These are phyloP conservation scores for Solenopsis fugax DNA, from an alignment of 1,140 invertebrate genomes.

Conservation along the genomic window DNA sequence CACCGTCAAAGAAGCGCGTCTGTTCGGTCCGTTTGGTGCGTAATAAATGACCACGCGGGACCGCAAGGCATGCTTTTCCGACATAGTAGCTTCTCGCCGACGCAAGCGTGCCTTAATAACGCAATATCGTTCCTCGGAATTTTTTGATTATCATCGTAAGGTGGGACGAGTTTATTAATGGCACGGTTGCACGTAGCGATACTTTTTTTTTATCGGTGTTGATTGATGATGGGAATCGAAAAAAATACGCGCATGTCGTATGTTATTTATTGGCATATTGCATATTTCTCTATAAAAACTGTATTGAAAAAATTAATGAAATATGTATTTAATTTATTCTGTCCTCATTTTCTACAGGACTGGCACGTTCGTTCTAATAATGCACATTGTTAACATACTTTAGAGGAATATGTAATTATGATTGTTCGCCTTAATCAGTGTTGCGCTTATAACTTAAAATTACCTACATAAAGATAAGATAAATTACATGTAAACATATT, in stretches of 20 bases:
- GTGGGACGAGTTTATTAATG: slow-evolving; percentile 52
- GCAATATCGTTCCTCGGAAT: slow-evolving; percentile 40
- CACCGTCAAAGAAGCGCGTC: slow-evolving; percentile 44
- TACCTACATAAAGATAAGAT: no score
- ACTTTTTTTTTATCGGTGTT: slow-evolving; percentile 12
- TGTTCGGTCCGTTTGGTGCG: slow-evolving; percentile 47
- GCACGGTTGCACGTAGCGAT: slow-evolving; percentile 20
- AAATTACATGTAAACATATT: no score
- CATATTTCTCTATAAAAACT: background rate
- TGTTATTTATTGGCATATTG: slow-evolving; percentile 17
- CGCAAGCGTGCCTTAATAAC: slow-evolving; percentile 43
- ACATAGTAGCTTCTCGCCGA: slow-evolving; percentile 32
- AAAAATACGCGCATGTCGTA: background rate
- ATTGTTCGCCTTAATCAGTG: background rate
- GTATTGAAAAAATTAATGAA: background rate
- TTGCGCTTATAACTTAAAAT: no score
- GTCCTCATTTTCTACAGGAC: background rate
- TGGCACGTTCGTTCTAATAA: background rate
- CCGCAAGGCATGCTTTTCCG: slow-evolving; percentile 34
- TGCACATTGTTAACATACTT: slow-evolving; percentile 8
- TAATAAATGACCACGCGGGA: slow-evolving; percentile 61
- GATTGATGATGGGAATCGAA: slow-evolving; percentile 3
- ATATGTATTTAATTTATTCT: slow-evolving; percentile 3
- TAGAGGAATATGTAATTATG: background rate
- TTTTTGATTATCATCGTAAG: slow-evolving; percentile 44